Percentiles rank a stretch among this genome's conserved stretches.
These are phyloP conservation scores for Cyclophora albipunctata DNA, from an alignment of 2,888 invertebrate species.

Conservation along the genomic window DNA sequence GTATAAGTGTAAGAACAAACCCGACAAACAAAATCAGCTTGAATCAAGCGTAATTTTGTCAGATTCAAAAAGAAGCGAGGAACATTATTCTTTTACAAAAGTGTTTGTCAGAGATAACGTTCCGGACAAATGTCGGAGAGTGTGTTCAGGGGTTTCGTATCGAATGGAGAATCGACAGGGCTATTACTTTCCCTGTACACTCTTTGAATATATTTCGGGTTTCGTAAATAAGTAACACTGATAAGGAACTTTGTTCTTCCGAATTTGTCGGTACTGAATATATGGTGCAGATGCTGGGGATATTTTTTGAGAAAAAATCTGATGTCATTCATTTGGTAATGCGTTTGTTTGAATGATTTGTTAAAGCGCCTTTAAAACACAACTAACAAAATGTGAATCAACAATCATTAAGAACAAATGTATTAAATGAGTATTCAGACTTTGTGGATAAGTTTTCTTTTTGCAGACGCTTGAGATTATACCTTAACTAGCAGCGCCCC, in stretches of 20 bases:
- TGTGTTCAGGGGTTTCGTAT: slow-evolving; percentile 39
- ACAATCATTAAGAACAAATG: too few species aligned
- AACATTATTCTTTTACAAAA: slow-evolving; percentile 27
- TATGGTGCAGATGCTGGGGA: neutral
- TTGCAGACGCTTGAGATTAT: too few species aligned
- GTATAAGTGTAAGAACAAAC: too few species aligned
- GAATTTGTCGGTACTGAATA: neutral
- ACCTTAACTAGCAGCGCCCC: too few species aligned
- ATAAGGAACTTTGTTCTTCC: neutral
- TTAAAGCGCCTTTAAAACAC: too few species aligned
- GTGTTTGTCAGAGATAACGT: slow-evolving; percentile 50
- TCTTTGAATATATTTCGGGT: slow-evolving; percentile 20
- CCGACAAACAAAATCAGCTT: too few species aligned
- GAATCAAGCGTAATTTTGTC: slow-evolving; percentile 4
- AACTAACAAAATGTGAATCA: too few species aligned
- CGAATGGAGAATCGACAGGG: slow-evolving; percentile 33
- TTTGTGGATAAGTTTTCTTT: too few species aligned
- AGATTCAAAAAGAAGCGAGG: slow-evolving; percentile 19
- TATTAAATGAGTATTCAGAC: too few species aligned
- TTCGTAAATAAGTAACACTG: slow-evolving; percentile 1
- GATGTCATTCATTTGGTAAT: neutral
- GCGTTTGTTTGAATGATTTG: neutral
- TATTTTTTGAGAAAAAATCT: too few species aligned
- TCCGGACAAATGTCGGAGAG: slow-evolving; percentile 38
- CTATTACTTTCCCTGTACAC: slow-evolving; percentile 25